A percentile compares a stretch with the other conserved stretches of the same genome.
Evolutionary conservation across 2,888 invertebrate genomes (phyloP).

Genomic region (Anodontia alba): DNA sequence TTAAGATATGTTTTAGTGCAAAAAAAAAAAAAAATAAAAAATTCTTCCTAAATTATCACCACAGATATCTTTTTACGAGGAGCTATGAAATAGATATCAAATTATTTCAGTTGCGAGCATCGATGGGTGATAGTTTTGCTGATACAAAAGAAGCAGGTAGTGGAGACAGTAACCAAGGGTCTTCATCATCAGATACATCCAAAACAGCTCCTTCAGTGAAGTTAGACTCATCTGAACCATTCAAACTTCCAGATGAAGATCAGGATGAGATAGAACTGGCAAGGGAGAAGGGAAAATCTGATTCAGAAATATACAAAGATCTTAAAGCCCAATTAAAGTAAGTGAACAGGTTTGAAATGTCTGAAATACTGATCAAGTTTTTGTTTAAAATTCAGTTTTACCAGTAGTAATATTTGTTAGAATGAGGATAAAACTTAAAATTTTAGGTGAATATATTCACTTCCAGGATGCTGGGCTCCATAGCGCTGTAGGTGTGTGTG

Average conservation of each 20-base stretch:
- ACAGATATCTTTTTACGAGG: no score
- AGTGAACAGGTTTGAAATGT: slow-evolving; percentile 84
- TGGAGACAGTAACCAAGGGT: slow-evolving; percentile 37
- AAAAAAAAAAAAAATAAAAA: no score
- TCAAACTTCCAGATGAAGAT: slow-evolving; percentile 68
- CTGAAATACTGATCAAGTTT: no score
- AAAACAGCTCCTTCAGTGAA: slow-evolving; percentile 55
- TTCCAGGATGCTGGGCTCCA: no score
- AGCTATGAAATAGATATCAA: no score
- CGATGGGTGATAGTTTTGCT: not conserved
- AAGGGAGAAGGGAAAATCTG: slow-evolving; percentile 85
- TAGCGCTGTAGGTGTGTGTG: no score
- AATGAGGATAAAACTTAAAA: no score
- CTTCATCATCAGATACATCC: slow-evolving; percentile 33
- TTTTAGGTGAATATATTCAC: no score
- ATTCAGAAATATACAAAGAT: slow-evolving; percentile 92
- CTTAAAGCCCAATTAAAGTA: slow-evolving; percentile 96
- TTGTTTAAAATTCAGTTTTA: not conserved
- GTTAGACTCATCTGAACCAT: slow-evolving; percentile 55
- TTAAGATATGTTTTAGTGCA: no score
- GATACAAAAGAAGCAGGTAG: slow-evolving; percentile 39
- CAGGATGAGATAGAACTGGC: slow-evolving; percentile 78
- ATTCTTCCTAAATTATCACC: no score
- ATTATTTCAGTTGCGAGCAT: not conserved
- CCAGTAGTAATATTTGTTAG: no score